A percentile compares a stretch with the other conserved stretches of the same genome.
Evolutionary conservation across 2,888 invertebrate genomes (phyloP).

Genomic region (Mesorhabditis spiculigera): DNA sequence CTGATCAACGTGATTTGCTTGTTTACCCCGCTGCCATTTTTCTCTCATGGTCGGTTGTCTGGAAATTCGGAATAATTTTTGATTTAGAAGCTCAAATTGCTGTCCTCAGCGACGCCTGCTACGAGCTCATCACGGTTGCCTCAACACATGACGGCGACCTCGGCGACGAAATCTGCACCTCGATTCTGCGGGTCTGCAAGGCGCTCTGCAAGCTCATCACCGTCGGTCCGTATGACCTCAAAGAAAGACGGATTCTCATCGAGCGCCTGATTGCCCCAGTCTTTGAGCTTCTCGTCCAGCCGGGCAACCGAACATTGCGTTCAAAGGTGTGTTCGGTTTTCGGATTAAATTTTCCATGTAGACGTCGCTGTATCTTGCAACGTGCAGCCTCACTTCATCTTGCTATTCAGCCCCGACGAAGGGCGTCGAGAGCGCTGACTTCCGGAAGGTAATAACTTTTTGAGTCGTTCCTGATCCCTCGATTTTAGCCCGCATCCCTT

Average conservation of each 20-base stretch:
- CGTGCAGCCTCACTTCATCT: neutral
- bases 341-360: neutral
- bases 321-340: neutral
- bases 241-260: neutral
- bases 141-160: conserved; percentile 9
- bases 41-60: conserved; percentile 20
- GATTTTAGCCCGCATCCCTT: neutral
- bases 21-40: conserved; percentile 48
- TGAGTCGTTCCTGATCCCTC: neutral
- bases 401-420: neutral
- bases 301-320: neutral
- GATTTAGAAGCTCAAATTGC: conserved; percentile 14
- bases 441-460: neutral
- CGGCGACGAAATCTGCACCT: neutral
- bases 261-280: neutral
- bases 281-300: conserved; percentile 5
- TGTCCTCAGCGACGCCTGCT: conserved; percentile 25
- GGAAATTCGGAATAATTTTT: neutral
- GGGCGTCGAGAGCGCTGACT: neutral
- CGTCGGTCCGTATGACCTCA: too few species aligned
- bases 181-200: neutral
- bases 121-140: conserved; percentile 26
- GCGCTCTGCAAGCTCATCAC: neutral
- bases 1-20: conserved; percentile 47
- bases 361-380: neutral